Conservation (phyloP, 1,140 invertebrate species). For the Gryon sp. region DNA sequence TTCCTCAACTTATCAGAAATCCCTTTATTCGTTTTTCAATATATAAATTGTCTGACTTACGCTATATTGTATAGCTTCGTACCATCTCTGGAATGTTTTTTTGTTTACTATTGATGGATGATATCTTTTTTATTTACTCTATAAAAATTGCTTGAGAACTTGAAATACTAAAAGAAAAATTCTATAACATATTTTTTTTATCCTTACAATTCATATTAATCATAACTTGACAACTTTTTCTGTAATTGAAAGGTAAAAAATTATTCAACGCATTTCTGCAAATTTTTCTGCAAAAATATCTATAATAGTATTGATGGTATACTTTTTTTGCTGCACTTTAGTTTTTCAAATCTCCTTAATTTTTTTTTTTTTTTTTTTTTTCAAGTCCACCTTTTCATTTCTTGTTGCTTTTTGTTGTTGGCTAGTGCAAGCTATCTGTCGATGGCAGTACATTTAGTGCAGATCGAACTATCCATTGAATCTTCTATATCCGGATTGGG, state of each 20-base stretch:
- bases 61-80: too few relatives aligned
- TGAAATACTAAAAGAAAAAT: too few relatives aligned
- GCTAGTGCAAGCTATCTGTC: constrained; percentile 2
- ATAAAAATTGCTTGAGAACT: too few relatives aligned
- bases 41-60: constrained; percentile 36
- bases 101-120: too few relatives aligned
- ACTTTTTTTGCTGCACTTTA: too few relatives aligned
- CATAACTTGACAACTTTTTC: too few relatives aligned
- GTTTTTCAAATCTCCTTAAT: too few relatives aligned
- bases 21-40: constrained; percentile 31
- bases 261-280: too few relatives aligned
- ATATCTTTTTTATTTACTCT: too few relatives aligned
- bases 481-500: constrained; percentile 52
- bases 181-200: too few relatives aligned
- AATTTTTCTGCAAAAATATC: constrained; percentile 9
- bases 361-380: constrained; percentile 21
- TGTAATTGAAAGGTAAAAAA: too few relatives aligned
- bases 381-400: constrained; percentile 13
- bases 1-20: constrained; percentile 37
- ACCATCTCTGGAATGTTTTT: constrained; percentile 11
- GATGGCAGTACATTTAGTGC: constrained; percentile 35
- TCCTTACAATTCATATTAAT: too few relatives aligned
- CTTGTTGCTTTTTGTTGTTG: constrained; percentile 8
- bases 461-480: constrained; percentile 49
- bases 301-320: background rate